These are phyloP conservation scores for Tribolium madens DNA, from an alignment of 1,140 invertebrate species.

Conservation along the genomic window DNA sequence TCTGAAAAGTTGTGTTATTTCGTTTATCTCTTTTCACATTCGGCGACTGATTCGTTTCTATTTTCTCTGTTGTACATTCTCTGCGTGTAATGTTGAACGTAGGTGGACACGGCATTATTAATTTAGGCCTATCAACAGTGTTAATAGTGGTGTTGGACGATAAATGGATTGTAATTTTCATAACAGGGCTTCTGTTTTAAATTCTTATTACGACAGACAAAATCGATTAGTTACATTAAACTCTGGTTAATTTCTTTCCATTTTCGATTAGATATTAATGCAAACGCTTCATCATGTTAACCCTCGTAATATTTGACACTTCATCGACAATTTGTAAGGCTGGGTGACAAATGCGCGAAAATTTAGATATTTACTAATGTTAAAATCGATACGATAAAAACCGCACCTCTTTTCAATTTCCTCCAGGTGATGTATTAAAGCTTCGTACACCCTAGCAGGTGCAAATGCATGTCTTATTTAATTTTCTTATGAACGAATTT, in stretches of 20 bases:
- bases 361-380: slow-evolving; percentile 31
- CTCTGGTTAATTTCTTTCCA: background rate
- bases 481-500: background rate
- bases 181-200: background rate
- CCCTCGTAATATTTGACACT: background rate
- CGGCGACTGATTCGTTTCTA: too few relatives aligned
- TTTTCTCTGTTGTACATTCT: background rate
- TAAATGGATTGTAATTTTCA: slow-evolving; percentile 5
- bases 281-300: slow-evolving; percentile 5
- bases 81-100: background rate
- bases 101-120: slow-evolving; percentile 24
- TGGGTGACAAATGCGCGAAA: slow-evolving; percentile 23
- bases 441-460: background rate
- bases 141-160: slow-evolving; percentile 8
- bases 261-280: slow-evolving; percentile 18
- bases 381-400: slow-evolving; percentile 36
- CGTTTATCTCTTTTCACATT: slow-evolving; percentile 24
- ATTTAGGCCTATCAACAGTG: slow-evolving; percentile 16
- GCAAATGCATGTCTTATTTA: background rate
- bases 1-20: slow-evolving; percentile 16
- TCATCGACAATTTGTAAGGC: slow-evolving; percentile 22
- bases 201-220: background rate
- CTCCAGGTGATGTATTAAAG: too few relatives aligned
- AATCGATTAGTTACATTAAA: background rate
- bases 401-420: slow-evolving; percentile 12